These are phyloP conservation scores for Drosophila nigrodunni DNA, from an alignment of 1,140 invertebrate genomes.

Conservation along the genomic window DNA sequence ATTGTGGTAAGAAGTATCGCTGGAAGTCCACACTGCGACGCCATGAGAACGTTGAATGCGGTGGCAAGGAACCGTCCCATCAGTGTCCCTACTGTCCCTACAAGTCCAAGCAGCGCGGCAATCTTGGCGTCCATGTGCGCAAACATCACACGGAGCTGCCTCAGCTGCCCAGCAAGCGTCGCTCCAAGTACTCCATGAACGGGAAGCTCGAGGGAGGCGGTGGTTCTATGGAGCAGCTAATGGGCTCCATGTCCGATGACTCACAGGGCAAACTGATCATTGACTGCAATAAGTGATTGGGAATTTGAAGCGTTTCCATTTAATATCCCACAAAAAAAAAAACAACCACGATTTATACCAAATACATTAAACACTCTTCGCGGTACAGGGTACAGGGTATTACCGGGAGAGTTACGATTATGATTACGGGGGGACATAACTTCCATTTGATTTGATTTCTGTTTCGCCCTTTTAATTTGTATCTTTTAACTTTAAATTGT, in stretches of 20 bases:
- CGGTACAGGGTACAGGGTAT: background rate
- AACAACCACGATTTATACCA: conserved; percentile 58
- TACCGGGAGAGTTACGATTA: background rate
- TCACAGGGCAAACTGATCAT: conserved; percentile 79
- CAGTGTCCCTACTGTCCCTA: conserved; percentile 93
- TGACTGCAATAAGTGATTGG: conserved; percentile 68
- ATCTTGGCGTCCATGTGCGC: conserved; percentile 91
- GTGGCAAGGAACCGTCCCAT: conserved; percentile 92
- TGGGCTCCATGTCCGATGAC: conserved; percentile 71
- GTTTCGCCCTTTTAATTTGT: conserved; percentile 8
- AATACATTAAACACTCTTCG: conserved; percentile 44
- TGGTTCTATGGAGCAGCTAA: conserved; percentile 43
- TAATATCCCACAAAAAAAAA: background rate
- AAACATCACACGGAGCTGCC: conserved; percentile 88
- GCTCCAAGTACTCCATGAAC: conserved; percentile 80
- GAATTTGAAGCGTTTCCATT: background rate
- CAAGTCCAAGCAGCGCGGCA: conserved; percentile 91
- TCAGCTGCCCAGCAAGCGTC: conserved; percentile 81
- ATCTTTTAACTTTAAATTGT: conserved; percentile 17
- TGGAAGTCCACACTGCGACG: conserved; percentile 93
- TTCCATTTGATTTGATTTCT: conserved; percentile 30
- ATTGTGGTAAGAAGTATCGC: conserved; percentile 92
- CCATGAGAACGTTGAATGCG: conserved; percentile 94
- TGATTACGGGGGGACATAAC: conserved; percentile 7
- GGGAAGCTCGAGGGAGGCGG: conserved; percentile 26